These are phyloP conservation scores for Ceratosolen fusciceps DNA, from an alignment of 1,140 invertebrate genomes.

Conservation along the genomic window DNA sequence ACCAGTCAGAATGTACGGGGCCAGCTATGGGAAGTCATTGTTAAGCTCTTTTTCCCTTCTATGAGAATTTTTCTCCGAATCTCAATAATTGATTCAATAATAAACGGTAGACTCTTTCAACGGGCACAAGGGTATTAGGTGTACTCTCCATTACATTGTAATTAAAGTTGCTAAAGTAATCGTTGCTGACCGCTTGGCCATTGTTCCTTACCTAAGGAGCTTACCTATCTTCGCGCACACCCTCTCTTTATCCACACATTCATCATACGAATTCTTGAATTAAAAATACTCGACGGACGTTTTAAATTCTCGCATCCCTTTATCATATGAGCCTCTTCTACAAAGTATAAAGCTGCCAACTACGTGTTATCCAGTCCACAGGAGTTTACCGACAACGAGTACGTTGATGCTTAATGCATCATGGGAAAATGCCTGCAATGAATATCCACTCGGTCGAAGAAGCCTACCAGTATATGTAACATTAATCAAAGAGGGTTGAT, in stretches of 20 bases:
- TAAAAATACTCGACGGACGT: not conserved
- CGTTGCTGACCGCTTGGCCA: not conserved
- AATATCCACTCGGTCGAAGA: not conserved
- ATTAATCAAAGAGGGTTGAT: not conserved
- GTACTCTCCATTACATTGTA: not conserved
- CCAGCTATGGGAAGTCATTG: slow-evolving; percentile 49
- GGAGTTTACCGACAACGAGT: not conserved
- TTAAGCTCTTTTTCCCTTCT: slow-evolving; percentile 24
- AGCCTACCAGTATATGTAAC: not conserved
- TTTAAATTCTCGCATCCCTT: not conserved
- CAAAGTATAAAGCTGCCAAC: not conserved
- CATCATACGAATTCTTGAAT: too few relatives aligned
- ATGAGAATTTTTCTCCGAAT: slow-evolving; percentile 32
- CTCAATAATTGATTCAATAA: slow-evolving; percentile 20
- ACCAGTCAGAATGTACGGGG: slow-evolving; percentile 22
- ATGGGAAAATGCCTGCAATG: not conserved
- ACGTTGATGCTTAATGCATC: not conserved
- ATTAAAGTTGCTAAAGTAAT: not conserved
- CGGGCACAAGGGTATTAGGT: not conserved
- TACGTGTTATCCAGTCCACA: not conserved
- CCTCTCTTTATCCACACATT: too few relatives aligned
- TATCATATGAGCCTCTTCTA: not conserved
- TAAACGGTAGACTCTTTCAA: not conserved
- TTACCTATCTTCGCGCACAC: not conserved
- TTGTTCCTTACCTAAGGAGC: not conserved